A percentile compares a stretch with the other conserved stretches of the same genome.
Evolutionary conservation across 1,140 invertebrate species (phyloP).

Genomic region (Drosophila pandora): DNA sequence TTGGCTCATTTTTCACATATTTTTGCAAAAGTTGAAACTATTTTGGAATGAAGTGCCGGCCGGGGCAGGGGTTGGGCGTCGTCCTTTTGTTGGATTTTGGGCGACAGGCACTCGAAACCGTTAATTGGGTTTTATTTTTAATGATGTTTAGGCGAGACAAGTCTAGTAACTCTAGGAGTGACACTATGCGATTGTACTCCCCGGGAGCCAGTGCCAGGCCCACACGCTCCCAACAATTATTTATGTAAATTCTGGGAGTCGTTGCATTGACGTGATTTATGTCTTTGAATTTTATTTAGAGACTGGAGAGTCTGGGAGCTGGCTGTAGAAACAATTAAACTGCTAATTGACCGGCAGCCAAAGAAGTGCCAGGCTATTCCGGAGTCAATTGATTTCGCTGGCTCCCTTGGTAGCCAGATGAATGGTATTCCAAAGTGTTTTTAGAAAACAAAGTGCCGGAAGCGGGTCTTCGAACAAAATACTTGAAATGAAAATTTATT

Average conservation of each 20-base stretch:
- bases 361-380: neutral
- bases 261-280: slow-evolving; percentile 63
- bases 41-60: slow-evolving; percentile 38
- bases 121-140: slow-evolving; percentile 77
- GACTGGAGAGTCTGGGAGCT: slow-evolving; percentile 25
- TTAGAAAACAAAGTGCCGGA: slow-evolving; percentile 13
- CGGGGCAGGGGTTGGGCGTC: slow-evolving; percentile 13
- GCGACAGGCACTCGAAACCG: slow-evolving; percentile 61
- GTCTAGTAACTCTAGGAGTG: slow-evolving; percentile 1
- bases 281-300: slow-evolving; percentile 29
- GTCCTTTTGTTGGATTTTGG: slow-evolving; percentile 30
- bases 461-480: slow-evolving; percentile 2
- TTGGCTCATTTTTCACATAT: slow-evolving; percentile 67
- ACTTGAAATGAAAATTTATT: slow-evolving; percentile 25
- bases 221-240: slow-evolving; percentile 38
- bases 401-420: slow-evolving; percentile 1
- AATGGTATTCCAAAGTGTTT: slow-evolving; percentile 1
- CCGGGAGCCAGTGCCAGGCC: neutral
- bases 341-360: slow-evolving; percentile 63
- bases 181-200: slow-evolving; percentile 11
- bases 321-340: slow-evolving; percentile 59
- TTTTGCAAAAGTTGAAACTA: slow-evolving; percentile 72
- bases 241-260: slow-evolving; percentile 65
- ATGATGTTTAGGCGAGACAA: slow-evolving; percentile 71
- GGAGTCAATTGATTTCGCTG: slow-evolving; percentile 29